Percentiles rank a stretch among this genome's conserved stretches.
phyloP scores from a whole-genome alignment of 64 coral and sea anemone genomes.

The Pocillopora damicornis region DNA sequence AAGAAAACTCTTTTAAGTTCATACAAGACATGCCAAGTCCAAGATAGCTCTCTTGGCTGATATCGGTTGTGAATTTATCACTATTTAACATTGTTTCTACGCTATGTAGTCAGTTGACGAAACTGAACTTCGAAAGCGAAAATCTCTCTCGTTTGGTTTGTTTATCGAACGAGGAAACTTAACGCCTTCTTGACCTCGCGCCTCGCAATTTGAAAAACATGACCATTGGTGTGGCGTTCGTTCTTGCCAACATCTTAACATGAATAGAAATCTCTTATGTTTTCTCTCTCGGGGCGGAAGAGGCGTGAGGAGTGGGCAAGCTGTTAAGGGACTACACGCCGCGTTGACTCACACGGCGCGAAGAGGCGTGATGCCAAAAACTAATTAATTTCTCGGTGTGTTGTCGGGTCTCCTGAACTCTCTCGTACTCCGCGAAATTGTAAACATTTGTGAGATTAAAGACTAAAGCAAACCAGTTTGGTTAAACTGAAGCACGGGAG shows the following conservation, averaged over 20 bases:
- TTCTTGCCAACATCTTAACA: constrained; percentile 26
- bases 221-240: neutral
- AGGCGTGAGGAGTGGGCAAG: constrained; percentile 38
- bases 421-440: constrained; percentile 25
- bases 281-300: constrained; percentile 17
- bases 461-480: constrained; percentile 39
- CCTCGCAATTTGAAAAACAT: constrained; percentile 4
- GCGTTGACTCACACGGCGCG: constrained; percentile 31
- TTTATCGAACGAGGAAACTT: neutral
- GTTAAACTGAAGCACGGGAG: constrained; percentile 20
- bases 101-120: neutral
- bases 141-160: constrained; percentile 19
- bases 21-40: neutral
- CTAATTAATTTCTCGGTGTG: constrained; percentile 68
- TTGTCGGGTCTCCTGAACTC: constrained; percentile 36
- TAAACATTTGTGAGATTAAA: constrained; percentile 53
- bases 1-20: neutral
- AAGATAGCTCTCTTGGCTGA: neutral
- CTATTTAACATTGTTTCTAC: neutral
- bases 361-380: constrained; percentile 51
- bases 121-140: constrained; percentile 7
- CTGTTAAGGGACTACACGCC: constrained; percentile 18
- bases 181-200: constrained; percentile 37
- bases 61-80: neutral
- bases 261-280: constrained; percentile 25